phyloP scores from a whole-genome alignment of 2,113 vertebrate species.

The Orthochromis malagaraziensis region DNA sequence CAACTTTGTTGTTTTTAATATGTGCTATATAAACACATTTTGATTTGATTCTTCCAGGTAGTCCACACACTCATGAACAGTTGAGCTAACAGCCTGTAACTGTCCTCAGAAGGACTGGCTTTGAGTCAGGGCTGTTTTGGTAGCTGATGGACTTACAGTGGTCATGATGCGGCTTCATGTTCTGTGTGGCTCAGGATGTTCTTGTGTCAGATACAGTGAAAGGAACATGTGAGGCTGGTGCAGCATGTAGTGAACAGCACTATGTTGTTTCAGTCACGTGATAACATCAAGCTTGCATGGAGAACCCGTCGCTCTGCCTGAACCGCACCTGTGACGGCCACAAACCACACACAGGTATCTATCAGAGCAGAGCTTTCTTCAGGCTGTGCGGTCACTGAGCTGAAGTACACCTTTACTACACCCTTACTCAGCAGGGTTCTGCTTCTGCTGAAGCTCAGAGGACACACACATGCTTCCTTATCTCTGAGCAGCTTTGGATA shows the following conservation, averaged over 20 bases:
- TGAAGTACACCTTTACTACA: background rate
- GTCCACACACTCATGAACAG: background rate
- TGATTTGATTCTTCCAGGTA: background rate
- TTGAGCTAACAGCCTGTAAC: background rate
- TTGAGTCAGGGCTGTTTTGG: background rate
- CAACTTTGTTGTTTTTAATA: too few relatives aligned
- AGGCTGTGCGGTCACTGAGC: background rate
- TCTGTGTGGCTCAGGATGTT: background rate
- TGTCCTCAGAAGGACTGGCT: background rate
- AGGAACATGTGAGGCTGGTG: background rate
- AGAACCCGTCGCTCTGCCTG: background rate
- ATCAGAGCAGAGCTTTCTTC: background rate
- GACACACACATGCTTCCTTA: background rate
- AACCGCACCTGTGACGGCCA: fast-evolving
- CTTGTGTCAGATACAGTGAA: background rate
- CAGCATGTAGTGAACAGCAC: background rate
- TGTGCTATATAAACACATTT: too few relatives aligned
- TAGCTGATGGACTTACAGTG: background rate
- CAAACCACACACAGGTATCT: background rate
- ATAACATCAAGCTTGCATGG: background rate
- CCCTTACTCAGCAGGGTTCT: background rate
- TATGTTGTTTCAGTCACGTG: background rate
- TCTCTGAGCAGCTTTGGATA: background rate
- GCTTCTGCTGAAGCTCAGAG: background rate
- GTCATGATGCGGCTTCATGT: background rate